These are phyloP conservation scores for Acanthisitta chloris DNA, from an alignment of 2,113 vertebrate genomes.

Conservation along the genomic window DNA sequence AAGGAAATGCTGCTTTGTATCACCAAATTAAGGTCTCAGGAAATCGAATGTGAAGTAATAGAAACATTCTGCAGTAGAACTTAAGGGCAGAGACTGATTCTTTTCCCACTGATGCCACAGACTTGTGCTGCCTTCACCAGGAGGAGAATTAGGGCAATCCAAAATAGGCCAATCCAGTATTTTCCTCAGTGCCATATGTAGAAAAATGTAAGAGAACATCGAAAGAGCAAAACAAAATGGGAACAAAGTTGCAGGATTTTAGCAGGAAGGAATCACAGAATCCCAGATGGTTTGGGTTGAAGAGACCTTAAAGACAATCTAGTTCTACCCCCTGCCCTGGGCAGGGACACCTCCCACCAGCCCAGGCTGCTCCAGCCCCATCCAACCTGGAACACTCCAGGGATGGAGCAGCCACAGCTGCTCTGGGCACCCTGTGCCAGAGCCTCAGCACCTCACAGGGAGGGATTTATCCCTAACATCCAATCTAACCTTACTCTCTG, in stretches of 20 bases:
- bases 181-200: not conserved
- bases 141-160: not conserved
- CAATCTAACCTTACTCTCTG: no score
- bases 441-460: no score
- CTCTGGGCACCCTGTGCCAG: no score
- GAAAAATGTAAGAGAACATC: not conserved
- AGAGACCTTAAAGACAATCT: no score
- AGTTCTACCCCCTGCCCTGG: no score
- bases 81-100: not conserved
- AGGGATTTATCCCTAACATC: no score
- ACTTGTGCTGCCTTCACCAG: not conserved
- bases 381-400: no score
- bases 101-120: not conserved
- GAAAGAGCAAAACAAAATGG: not conserved
- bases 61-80: not conserved
- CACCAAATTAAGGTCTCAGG: not conserved
- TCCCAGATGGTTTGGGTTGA: no score
- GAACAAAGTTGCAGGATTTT: not conserved
- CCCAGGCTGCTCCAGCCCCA: no score
- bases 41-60: not conserved
- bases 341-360: no score
- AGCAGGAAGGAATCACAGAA: not conserved
- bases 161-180: constrained; percentile 38
- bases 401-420: no score
- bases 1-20: not conserved